Base-by-base conservation (phyloP, 2,888 invertebrate genomes). In the Drosophila barbarae region DNA sequence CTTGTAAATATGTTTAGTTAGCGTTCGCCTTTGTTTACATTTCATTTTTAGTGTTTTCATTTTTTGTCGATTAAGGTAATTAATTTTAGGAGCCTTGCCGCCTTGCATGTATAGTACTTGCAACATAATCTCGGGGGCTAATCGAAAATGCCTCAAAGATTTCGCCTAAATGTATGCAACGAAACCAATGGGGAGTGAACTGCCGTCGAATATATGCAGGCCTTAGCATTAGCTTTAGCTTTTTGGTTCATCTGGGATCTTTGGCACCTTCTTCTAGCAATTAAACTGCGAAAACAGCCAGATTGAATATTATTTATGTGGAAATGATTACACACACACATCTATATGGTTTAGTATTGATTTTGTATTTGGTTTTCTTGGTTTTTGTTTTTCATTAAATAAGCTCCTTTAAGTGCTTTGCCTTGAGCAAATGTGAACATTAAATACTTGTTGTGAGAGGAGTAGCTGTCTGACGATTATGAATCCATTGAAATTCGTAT, bases 401-500 rank as follows among this genome's bases (percentile, higher is more conserved):
- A 80, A 80, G 79, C 79, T 80, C 79, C 77, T 77, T 84, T 56
- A 72, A 68, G 59, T 77, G 65, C 71, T 76, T 51, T 69, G 64
- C 70, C 46, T 81, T 78, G 81, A 84, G 81, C 73, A 77, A 69
- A 65, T 83, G 81, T 81, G 78, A 83, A 77, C 72, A 82, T 79
- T 63, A 77, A 77, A 66, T 66, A 68, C 38, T 68, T 65, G 52
- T 63, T 63, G 63, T 53, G 66, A 47, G 46, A 47, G 46, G 46
- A 63, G 63, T 76, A 80, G 75, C 69, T 72, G 71, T 80, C 69
- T 77, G 69, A 35, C 64, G 64, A 70, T 53, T 70, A 64, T 70
- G 71, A 68, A 70, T 68, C 64, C 64, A 68, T 69, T 85, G 86
- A 88, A 88, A 88, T 87, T 88, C 87, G 88, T 86, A 78, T 87